Base-by-base conservation (phyloP, 2,888 invertebrate genomes). In the Asteroscopus sphinx region DNA sequence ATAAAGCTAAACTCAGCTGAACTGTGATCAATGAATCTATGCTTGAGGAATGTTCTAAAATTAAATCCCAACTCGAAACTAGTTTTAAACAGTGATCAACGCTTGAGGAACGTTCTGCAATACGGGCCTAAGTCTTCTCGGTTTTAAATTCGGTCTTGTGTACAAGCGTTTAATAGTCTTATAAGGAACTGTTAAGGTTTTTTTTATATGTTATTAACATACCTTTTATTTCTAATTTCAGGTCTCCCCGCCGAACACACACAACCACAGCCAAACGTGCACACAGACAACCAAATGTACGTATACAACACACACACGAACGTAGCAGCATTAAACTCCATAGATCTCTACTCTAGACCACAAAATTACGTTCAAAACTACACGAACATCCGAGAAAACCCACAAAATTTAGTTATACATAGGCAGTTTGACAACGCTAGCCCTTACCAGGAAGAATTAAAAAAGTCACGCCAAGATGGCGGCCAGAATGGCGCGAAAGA, bases 401-500 rank as follows among this genome's bases (percentile, higher is more conserved):
- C 94, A 0, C 92, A 93, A 67, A 94, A 94, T 41, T 70, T 94
- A 74, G 92, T 93, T 2, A 66, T 93, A 0, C 87, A 92, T 26
- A 81, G 88, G 72, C 89, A 92, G 70, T 92, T 83, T 54, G 90
- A 92, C 0, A 90, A 88, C 65, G 25, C 76, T 0, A 89, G 87
- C 58, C 87, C 88, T 0, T 91, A 89, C 56, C 59, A 75, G 4
- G 90, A 88, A 0, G 88, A 91, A 21, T 80, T 82, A 44, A 91
- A 90, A 80, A 91, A 91, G 58, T n/a, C 77, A 48, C 56, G 79
- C 1, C 85, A 82, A 71, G 83, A 86, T 71, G 81, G 69, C 59
- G 67, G 32, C 25, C 44, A 68, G 11, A 72, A 68, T 68, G 68
- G 53, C 58, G 73, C 44, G 21, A 86, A 90, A 73, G 80, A 74